Base-by-base conservation (phyloP, 30 jellyfish, hydroid and myxozoan species). In the Aurelia aurita complex sp. Pacific region DNA sequence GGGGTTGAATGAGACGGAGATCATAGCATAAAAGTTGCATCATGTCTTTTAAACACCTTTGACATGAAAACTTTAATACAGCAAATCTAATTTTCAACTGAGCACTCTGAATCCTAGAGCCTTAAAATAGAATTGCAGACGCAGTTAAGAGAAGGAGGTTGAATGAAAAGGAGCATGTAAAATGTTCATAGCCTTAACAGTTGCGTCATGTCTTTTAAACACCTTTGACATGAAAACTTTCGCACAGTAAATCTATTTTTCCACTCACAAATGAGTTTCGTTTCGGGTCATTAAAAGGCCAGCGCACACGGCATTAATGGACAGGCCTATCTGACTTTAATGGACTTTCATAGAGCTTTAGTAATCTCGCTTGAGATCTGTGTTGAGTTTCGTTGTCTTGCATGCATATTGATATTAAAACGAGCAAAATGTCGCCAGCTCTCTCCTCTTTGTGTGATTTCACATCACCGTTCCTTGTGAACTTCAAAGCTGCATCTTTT, bases 401-500 rank as follows among this genome's bases (percentile, higher is more conserved):
- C 72, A 33, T 23, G 10, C 51, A 42, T 17, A 64, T 32, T 40
- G 32, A 67, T 3, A 29, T 17, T 43, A 33, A 57, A 79, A 57
- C 67, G 69, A 64, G 80, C 33, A 5, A 14, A 64, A 14, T 52
- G 89, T 63, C 89, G 89, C 89, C 89, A 14, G 32, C 14, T 19
- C 32, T 36, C 3, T 8, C 5, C 12, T 10, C 12, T 29, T 70
- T 13, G 61, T 70, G 73, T 33, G 34, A 38, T 6, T 40, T 33
- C 67, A 13, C 71, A 10, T 59, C 57, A 32, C 52, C 74, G 40
- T 23, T 32, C 62, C 89, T 79, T 79, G 89, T 65, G 89, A 79
- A 79, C 80, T 64, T 14, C n/a, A 79, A 79, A 79, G 50, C 80
- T 79, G 89, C 80, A 11, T 79, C 89, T n/a, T 79, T 64, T 33